Percentiles rank a stretch among this genome's conserved stretches.
Evolutionary conservation across 2,797 vertebrate species (phyloP).

Genomic region (Muscicapa striata): DNA sequence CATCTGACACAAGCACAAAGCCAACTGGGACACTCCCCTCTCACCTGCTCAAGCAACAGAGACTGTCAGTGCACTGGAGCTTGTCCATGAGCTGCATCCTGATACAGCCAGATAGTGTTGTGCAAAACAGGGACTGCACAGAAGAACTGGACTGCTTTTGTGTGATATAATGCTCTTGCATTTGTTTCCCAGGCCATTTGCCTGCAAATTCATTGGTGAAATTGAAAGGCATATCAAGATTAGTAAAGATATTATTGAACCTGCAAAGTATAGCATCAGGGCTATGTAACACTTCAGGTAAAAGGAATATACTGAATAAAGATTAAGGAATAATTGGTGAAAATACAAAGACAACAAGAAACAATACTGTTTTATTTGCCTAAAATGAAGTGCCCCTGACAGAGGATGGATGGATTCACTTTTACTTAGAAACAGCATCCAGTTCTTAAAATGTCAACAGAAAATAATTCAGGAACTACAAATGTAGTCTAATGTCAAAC

Average conservation of each 20-base stretch:
- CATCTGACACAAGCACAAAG: not conserved
- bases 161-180: not conserved
- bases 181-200: not conserved
- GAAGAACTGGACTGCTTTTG: not conserved
- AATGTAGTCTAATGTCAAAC: not conserved
- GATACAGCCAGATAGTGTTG: not conserved
- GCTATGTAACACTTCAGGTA: not conserved
- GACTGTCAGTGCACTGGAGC: not conserved
- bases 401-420: not conserved
- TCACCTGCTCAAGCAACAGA: not conserved
- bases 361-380: not conserved
- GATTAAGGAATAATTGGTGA: not conserved
- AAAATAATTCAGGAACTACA: constrained; percentile 4
- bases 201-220: not conserved
- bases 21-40: not conserved
- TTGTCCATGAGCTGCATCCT: not conserved
- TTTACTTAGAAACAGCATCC: not conserved
- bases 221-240: not conserved
- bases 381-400: not conserved
- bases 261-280: not conserved
- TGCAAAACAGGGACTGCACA: not conserved
- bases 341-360: not conserved
- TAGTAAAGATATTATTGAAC: not conserved
- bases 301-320: not conserved
- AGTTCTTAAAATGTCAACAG: constrained; percentile 33